phyloP scores from a whole-genome alignment of 2,888 invertebrate species.

The Caenorhabditis plicata region DNA sequence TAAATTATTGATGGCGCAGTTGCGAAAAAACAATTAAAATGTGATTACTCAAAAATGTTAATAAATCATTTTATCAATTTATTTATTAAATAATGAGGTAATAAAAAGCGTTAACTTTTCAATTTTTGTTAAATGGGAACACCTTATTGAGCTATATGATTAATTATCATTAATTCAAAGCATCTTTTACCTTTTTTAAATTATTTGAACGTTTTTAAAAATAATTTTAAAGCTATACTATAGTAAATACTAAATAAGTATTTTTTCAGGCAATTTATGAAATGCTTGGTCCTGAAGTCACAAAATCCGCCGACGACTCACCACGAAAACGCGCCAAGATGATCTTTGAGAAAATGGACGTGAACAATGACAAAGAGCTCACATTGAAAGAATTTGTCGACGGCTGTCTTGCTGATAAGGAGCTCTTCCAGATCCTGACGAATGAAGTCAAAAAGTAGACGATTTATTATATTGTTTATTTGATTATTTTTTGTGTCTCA shows the following conservation, averaged over 20 bases:
- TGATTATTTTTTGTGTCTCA: neutral
- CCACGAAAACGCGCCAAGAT: constrained; percentile 97
- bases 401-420: constrained; percentile 66
- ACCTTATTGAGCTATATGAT: too few relatives aligned
- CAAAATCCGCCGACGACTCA: constrained; percentile 85
- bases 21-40: too few relatives aligned
- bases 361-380: constrained; percentile 86
- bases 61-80: too few relatives aligned
- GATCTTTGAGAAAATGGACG: constrained; percentile 98
- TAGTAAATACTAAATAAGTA: neutral
- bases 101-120: too few relatives aligned
- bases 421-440: constrained; percentile 66
- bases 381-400: constrained; percentile 76
- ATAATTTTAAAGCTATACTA: neutral
- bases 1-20: too few relatives aligned
- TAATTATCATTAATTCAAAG: too few relatives aligned
- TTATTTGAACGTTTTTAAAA: too few relatives aligned
- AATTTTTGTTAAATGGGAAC: too few relatives aligned
- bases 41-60: too few relatives aligned
- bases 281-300: constrained; percentile 96
- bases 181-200: too few relatives aligned
- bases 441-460: constrained; percentile 64
- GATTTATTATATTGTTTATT: constrained; percentile 4
- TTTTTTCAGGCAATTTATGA: constrained; percentile 90
- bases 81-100: too few relatives aligned